These are phyloP conservation scores for Phodopus roborovskii DNA, from an alignment of 2,113 vertebrate species.

Conservation along the genomic window DNA sequence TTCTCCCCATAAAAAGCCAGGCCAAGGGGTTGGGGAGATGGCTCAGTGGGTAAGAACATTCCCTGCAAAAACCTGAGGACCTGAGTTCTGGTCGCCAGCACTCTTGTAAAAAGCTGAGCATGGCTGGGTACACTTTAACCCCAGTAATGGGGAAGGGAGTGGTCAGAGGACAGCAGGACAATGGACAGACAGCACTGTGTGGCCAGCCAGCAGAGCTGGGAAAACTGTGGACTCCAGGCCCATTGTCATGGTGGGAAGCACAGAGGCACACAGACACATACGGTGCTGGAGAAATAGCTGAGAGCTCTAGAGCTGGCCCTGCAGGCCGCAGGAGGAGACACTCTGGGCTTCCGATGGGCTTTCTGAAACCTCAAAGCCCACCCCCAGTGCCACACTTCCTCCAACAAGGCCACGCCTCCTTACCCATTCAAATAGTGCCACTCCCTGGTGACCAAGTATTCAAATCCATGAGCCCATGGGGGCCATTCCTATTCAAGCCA, in stretches of 20 bases:
- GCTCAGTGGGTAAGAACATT: not conserved
- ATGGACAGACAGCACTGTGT: too few relatives aligned
- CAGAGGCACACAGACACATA: not conserved
- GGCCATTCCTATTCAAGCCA: not conserved
- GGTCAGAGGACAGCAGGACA: too few relatives aligned
- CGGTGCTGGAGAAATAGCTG: not conserved
- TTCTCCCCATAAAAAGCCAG: not conserved
- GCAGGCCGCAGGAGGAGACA: not conserved
- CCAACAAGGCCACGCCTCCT: not conserved
- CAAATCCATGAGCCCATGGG: not conserved
- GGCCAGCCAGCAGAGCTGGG: too few relatives aligned
- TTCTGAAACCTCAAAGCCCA: not conserved
- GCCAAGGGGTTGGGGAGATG: not conserved
- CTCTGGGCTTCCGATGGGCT: not conserved
- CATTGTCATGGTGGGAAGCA: not conserved
- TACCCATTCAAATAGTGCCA: not conserved
- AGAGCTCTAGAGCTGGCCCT: not conserved
- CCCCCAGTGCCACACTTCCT: not conserved
- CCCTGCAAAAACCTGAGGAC: too few relatives aligned
- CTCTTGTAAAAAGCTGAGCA: not conserved
- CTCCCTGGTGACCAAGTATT: not conserved
- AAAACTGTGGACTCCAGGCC: not conserved
- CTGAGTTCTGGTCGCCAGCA: not conserved
- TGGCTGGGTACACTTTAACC: not conserved
- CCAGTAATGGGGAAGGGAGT: not conserved